phyloP scores from a whole-genome alignment of 2,113 vertebrate genomes.

The Gadus macrocephalus region DNA sequence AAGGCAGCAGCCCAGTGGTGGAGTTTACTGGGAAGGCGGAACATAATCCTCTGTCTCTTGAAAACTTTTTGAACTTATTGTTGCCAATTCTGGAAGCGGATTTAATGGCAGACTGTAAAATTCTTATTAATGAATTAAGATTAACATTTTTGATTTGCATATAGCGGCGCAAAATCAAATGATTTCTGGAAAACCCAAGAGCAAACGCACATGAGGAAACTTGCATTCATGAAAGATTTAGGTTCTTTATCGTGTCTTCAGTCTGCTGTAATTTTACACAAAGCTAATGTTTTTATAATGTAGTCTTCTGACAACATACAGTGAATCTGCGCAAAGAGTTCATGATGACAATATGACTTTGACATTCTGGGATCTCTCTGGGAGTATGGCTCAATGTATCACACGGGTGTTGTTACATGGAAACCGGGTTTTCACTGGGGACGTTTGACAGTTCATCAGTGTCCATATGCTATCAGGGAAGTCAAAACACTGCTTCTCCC shows the following conservation, averaged over 20 bases:
- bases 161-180: not conserved
- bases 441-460: too few relatives aligned
- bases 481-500: too few relatives aligned
- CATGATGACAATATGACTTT: not conserved
- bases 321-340: not conserved
- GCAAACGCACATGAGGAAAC: not conserved
- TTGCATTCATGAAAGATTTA: not conserved
- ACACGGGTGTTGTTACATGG: too few relatives aligned
- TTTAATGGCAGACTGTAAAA: constrained; percentile 21
- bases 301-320: not conserved
- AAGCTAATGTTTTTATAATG: not conserved
- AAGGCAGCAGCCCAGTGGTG: not conserved
- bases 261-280: not conserved
- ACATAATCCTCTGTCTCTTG: constrained; percentile 5
- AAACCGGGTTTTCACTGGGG: too few relatives aligned
- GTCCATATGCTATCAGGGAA: too few relatives aligned
- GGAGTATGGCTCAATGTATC: too few relatives aligned
- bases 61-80: not conserved
- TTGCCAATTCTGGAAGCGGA: constrained; percentile 18
- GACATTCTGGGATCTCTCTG: not conserved
- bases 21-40: constrained; percentile 3
- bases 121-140: too few relatives aligned
- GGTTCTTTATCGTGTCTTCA: not conserved
- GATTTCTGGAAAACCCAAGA: constrained; percentile 12
- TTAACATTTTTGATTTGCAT: too few relatives aligned